These are phyloP conservation scores for Bedellia somnulentella DNA, from an alignment of 2,888 invertebrate species.

Conservation along the genomic window DNA sequence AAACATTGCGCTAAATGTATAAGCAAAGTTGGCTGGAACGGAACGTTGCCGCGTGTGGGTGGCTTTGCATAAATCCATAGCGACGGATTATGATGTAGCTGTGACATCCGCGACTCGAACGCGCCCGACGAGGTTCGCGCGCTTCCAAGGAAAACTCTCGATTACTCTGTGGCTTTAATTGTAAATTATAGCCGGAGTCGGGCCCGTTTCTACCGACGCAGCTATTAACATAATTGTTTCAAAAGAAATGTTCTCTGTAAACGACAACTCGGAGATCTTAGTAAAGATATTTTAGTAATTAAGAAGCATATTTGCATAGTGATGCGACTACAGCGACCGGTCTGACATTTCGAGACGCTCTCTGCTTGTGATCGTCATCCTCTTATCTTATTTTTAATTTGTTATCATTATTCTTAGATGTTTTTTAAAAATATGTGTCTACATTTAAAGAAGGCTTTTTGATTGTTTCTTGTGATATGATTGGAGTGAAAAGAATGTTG, in stretches of 20 bases:
- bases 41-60: slow-evolving; percentile 15
- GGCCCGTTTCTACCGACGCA: slow-evolving; percentile 17
- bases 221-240: slow-evolving; percentile 49
- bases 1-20: slow-evolving; percentile 40
- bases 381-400: slow-evolving; percentile 24
- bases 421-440: slow-evolving; percentile 18
- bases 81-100: slow-evolving; percentile 41
- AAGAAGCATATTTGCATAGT: slow-evolving; percentile 45
- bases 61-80: slow-evolving; percentile 29
- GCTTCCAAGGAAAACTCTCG: slow-evolving; percentile 2
- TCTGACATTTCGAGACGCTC: slow-evolving; percentile 23
- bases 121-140: not conserved
- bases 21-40: slow-evolving; percentile 27
- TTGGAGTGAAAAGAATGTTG: no score
- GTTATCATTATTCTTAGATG: slow-evolving; percentile 30
- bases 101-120: not conserved
- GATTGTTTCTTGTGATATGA: no score
- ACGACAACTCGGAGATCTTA: slow-evolving; percentile 36
- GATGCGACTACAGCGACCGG: slow-evolving; percentile 23
- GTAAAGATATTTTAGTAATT: slow-evolving; percentile 43
- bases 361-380: slow-evolving; percentile 20
- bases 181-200: slow-evolving; percentile 34
- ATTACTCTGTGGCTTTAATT: slow-evolving; percentile 33
- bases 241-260: slow-evolving; percentile 38
- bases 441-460: no score